These are phyloP conservation scores for Epinephelus malabaricus DNA, from an alignment of 2,797 vertebrate species.

Conservation along the genomic window DNA sequence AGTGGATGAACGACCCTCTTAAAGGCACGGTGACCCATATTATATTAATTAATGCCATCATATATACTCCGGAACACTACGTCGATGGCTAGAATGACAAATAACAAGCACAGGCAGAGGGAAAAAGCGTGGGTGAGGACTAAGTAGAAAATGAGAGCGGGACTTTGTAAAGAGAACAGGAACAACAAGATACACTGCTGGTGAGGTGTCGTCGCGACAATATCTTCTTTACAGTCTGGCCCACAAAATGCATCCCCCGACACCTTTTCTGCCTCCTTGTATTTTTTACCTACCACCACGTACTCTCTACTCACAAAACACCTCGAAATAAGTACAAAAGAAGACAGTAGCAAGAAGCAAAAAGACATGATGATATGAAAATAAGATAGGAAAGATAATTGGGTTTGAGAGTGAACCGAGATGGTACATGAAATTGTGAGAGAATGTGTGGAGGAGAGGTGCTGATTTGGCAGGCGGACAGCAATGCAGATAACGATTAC, in stretches of 20 bases:
- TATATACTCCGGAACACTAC: slow-evolving; percentile 17
- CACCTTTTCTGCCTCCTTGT: slow-evolving; percentile 20
- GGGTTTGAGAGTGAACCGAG: slow-evolving; percentile 29
- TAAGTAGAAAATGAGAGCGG: not conserved
- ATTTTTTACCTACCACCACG: not conserved
- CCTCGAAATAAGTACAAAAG: slow-evolving; percentile 7
- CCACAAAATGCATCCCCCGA: slow-evolving; percentile 6
- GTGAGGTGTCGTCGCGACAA: not conserved
- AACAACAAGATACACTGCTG: slow-evolving; percentile 34
- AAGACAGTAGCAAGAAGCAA: slow-evolving; percentile 20
- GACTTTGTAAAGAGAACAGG: slow-evolving; percentile 11
- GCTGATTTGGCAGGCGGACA: slow-evolving; percentile 9
- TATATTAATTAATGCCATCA: slow-evolving; percentile 24
- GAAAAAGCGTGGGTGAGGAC: not conserved
- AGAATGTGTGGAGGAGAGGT: slow-evolving; percentile 20
- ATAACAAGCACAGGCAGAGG: not conserved
- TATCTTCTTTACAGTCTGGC: slow-evolving; percentile 1
- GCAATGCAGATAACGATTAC: slow-evolving; percentile 22
- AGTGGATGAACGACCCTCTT: not conserved
- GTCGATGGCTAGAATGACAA: slow-evolving; percentile 9
- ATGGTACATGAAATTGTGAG: slow-evolving; percentile 1
- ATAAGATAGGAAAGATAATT: slow-evolving; percentile 39
- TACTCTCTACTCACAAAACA: slow-evolving; percentile 14
- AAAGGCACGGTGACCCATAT: slow-evolving; percentile 25
- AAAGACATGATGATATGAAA: slow-evolving; percentile 10